Base-by-base conservation (phyloP, 2,113 vertebrate species). In the Syngnathoides biaculeatus region DNA sequence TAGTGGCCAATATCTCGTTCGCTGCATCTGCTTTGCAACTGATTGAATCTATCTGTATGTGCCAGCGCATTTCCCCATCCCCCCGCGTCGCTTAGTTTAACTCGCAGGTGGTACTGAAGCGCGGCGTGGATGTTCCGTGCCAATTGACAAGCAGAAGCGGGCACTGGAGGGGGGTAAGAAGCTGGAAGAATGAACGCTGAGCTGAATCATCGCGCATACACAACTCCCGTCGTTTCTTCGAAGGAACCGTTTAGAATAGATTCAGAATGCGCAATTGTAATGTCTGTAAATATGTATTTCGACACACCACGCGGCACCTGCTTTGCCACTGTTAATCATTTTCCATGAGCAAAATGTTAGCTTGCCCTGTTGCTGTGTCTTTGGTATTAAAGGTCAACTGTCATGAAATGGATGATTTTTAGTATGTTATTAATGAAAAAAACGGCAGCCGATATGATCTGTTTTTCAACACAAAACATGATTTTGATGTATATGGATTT, bases 231-330 rank as follows among this genome's bases (percentile, higher is more conserved):
- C 74, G 74, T 57, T 73, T 73, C 87, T 80, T 80, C 74, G 70
- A 66, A 10, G 79, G 79, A 87, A 81, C 87, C 87, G 86, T 85
- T 89, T 84, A 83, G 79, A 75, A 88, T 84, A 76, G 85, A 84
- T 1, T 35, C 30, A 35, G 6, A 35, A 35, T 35, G 30, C 30
- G 6, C 30, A 35, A 35, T 35, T 35, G 30, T 35, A 35, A 35
- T 5, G 30, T 35, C 30, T 35, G 30, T 35, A 35, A 35, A 35
- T 35, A 35, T 35, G 30, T 2, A 35, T 35, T 35, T 35, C 30
- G 3, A 35, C 30, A 35, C 30, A 35, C 30, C 30, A 35, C 30
- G 30, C 6, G 6, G 30, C 30, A 35, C 30, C 30, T 35, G 30
- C 30, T 35, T 6, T 5, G 30, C 30, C 30, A 6, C 30, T 35